Evolutionary conservation across 2,797 vertebrate genomes (phyloP).

Genomic region (Glyptemys insculpta): DNA sequence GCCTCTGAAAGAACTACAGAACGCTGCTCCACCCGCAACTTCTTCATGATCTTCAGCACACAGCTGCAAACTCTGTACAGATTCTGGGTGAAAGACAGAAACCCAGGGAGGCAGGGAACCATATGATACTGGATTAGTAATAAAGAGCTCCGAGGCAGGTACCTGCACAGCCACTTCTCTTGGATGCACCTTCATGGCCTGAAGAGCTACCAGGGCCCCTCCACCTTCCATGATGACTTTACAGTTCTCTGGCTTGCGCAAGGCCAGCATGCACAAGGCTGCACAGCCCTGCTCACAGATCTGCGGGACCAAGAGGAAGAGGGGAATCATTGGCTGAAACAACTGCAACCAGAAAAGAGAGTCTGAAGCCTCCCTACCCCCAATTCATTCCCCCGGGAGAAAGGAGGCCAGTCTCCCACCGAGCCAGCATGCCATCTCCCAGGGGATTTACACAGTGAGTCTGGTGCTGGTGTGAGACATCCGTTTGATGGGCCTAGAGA

Average conservation of each 20-base stretch:
- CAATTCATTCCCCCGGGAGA: background rate
- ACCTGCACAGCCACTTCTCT: constrained; percentile 89
- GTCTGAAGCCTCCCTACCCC: background rate
- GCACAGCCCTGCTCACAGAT: constrained; percentile 95
- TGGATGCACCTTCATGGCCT: constrained; percentile 92
- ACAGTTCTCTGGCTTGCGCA: constrained; percentile 95
- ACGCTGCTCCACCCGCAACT: no score
- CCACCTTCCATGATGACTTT: constrained; percentile 91
- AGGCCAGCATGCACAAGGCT: constrained; percentile 89
- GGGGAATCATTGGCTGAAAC: background rate
- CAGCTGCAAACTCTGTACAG: accelerated
- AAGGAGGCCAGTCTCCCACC: background rate
- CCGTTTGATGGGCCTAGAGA: background rate
- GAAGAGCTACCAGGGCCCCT: constrained; percentile 88
- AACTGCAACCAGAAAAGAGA: accelerated
- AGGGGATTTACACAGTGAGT: background rate
- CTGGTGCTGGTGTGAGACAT: background rate
- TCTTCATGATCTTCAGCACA: accelerated
- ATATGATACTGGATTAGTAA: accelerated
- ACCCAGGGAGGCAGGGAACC: accelerated
- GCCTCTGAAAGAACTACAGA: background rate
- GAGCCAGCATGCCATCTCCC: background rate
- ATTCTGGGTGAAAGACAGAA: background rate
- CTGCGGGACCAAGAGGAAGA: constrained; percentile 72
- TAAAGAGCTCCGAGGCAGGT: accelerated